Evolutionary conservation across 1,140 invertebrate species (phyloP), one percentile per base, ranked within the genome.

Genomic region (Papilio polyxenes): DNA sequence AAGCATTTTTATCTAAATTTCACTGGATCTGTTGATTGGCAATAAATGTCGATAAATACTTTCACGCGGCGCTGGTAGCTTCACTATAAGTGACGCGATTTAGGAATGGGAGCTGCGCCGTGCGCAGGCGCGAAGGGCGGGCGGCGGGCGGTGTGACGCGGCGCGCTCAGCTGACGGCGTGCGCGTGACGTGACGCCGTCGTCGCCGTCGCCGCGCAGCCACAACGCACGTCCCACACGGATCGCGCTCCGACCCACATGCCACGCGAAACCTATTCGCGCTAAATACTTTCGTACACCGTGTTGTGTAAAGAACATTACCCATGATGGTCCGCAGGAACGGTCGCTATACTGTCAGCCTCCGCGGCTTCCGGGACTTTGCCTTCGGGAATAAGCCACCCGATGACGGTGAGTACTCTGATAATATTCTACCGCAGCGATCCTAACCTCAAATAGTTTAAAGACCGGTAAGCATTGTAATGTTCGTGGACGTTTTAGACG

Each of bases 261-360:
- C 86, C 84, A 84, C 84, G 81, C 74, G 81, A 74, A 53, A 62
- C 56, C 65, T 49, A 82, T 75, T 77, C 44, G 80, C 83, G 74
- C 75, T 74, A 56, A 69, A 81, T 74, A 80, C 59, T 80, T 20
- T 37, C 44, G 79, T 74, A n/a, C 81, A 44, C 23, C 82, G 85
- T 85, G 81, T 75, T 89, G 82, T 83, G 82, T 78, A 77, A 82
- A 49, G 20, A 82, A 31, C 78, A 51, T 31, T 75, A 83, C 87
- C 86, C 83, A 95, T 95, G 94, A 95, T 95, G 90, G 93, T 92
- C 82, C 90, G 94, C 88, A 91, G 93, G 83, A 94, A 94, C 88
- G 94, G 94, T 81, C 90, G 94, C 48, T 95, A 95, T 87, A 94
- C 92, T 56, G 92, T 94, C 83, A 94, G 93, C 87, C 94, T 92